Evolutionary conservation across 2,888 invertebrate genomes (phyloP), one percentile per base, ranked within the genome.

Genomic region (Bursaphelenchus okinawaensis): DNA sequence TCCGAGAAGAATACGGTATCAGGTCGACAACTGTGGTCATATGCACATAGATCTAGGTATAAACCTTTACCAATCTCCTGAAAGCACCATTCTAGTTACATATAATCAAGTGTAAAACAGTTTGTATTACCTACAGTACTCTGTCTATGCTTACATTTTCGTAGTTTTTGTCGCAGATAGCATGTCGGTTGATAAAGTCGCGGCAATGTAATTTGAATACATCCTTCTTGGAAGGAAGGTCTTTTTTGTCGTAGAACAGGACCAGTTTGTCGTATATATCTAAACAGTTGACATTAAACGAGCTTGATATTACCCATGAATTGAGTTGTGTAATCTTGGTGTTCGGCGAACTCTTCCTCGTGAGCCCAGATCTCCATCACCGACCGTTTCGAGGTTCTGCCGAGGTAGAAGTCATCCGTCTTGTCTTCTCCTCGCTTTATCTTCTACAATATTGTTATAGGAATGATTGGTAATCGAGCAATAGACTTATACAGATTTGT

Each of bases 61-160:
- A 82, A 72, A 4, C 82, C 82, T 60, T 82, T 82, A 31, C 80
- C 82, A 63, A 82, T 82, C 66, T 82, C 81, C 68, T 75, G 60
- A 19, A 67, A 27, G n/a, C 22, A 27, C 7, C 7, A 71, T 29
- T n/a, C n/a, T n/a, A n/a, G n/a, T n/a, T n/a, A n/a, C n/a, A n/a
- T n/a, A n/a, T n/a, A n/a, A n/a, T n/a, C n/a, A n/a, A n/a, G n/a
- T n/a, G n/a, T n/a, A n/a, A n/a, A n/a, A 50, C 22, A 12, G 8
- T 19, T 66, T 63, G n/a, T 16, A 19, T 23, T 7, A 8, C n/a
- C n/a, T n/a, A n/a, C n/a, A n/a, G n/a, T n/a, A 26, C n/a, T 12
- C 16, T 22, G 29, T 19, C 29, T 16, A 7, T 20, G n/a, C 23
- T 12, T 55, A 76, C 79, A 63, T 70, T 71, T 55, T 73, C 62